Evolutionary conservation across 2,888 invertebrate species (phyloP), one percentile per base, ranked within the genome.

Genomic region (Sarcophaga rosellei): DNA sequence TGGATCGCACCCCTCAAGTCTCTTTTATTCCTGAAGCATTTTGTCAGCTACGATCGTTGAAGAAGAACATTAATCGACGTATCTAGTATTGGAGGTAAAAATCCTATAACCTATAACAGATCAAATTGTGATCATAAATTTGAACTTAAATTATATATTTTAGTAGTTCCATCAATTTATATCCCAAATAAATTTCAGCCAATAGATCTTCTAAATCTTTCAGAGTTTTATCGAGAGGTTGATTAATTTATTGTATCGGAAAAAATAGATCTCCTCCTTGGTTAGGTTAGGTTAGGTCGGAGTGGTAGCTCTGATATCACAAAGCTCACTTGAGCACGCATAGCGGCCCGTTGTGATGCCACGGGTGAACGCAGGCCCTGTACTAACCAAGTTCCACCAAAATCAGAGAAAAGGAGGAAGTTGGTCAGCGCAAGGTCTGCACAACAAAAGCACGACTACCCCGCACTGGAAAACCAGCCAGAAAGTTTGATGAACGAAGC

Each of bases 21-120:
- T 80, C 84, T 35, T 76, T 81, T 47, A 76, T 81, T 17, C 75
- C 76, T 57, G 68, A 81, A 68, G 57, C 68, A 21, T 12, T 77
- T 77, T 11, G 23, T 23, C 23, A 23, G 23, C 23, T 23, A 23
- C 23, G 2, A 23, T 23, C 1, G 23, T 23, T 23, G 23, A 23
- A 23, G 23, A 81, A 74, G 53, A 72, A 63, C 1, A 15, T 44
- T 21, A 53, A 53, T 69, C 15, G 35, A 70, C 11, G 62, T 80
- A n/a, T 75, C 68, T 11, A 76, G 84, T 23, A 80, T 80, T 53
- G 75, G 79, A 57, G 79, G 70, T 21, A 75, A 78, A 20, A 63
- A 12, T 15, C 3, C 57, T 0, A 10, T 77, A 15, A 66, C 74
- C 0, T 47, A 69, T 1, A 80, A 68, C 11, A 77, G 73, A 77